Base-by-base conservation (phyloP, 2,797 vertebrate species). In the Acanthurus tractus region DNA sequence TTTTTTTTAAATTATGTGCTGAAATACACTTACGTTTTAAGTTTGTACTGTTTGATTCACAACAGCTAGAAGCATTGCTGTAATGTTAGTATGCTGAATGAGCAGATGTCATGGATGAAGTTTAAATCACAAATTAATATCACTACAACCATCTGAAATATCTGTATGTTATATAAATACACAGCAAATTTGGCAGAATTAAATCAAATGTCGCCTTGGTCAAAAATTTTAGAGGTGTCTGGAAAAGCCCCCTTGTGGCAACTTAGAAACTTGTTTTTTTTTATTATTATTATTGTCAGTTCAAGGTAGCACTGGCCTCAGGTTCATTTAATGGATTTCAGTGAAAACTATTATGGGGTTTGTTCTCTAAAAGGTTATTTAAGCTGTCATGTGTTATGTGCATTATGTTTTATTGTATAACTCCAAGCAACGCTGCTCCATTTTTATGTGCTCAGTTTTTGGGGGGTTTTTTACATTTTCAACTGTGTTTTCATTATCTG, bases 231-330 rank as follows among this genome's bases (percentile, higher is more conserved):
- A 62, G 25, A 65, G 3, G 12, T 57, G 38, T 65, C 17, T 52
- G 18, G 12, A 82, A 50, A 72, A 62, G 85, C 84, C 86, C 88
- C 77, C 88, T 86, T 74, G 87, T 91, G 89, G 86, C 76, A 65
- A 68, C 4, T 63, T 38, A 18, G 3, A 52, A 57, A 67, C 25
- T 6, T 18, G 8, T 46, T 59, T 49, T 53, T 15, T 54, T 2
- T n/a, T 2, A 1, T n/a, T n/a, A n/a, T n/a, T n/a, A n/a, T n/a
- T n/a, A 14, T 11, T 29, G 14, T 25, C 0, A 8, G n/a, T 38
- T 20, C 20, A 29, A 29, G 25, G 25, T 29, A 29, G 25, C 25
- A 10, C 4, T 56, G n/a, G n/a, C 48, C 11, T 5, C 10, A 4
- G 4, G 9, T n/a, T 20, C 18, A 8, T 40, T 8, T 8, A 3